Base-by-base conservation (phyloP, 2,888 invertebrate species). In the Drosophila diplacantha region DNA sequence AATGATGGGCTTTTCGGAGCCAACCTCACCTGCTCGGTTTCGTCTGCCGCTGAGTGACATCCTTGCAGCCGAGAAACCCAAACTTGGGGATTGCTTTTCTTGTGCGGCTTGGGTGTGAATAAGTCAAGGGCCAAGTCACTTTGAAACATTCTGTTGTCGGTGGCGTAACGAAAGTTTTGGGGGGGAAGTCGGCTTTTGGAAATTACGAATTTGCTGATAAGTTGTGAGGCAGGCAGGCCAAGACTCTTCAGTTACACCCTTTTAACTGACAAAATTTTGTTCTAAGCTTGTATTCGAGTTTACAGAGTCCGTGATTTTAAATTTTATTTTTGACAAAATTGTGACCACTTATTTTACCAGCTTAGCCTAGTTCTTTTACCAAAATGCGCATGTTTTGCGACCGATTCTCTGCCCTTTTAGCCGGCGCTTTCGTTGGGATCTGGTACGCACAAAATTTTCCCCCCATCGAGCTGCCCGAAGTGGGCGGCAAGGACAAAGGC, bases 371-470 rank as follows among this genome's bases (percentile, higher is more conserved):
- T 22, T 35, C 1, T 38, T 14, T 38, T 16, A 16, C 3, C 7
- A 64, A 50, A 5, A 80, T 80, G 80, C 59, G 72, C 6, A 43
- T 75, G 66, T 56, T 71, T 49, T 80, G 80, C 53, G 81, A 81
- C 44, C 74, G 80, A 5, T 20, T 80, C 18, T 68, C 74, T 5
- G 71, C 81, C 3, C 39, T 74, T 1, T 35, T 74, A 6, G 81
- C 59, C 12, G 80, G 80, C 9, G 0, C 73, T 2, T 4, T 80
- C 18, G 79, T 74, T 0, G 81, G 81, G 1, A 35, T 73, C 14
- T 80, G 80, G 80, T 81, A 79, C 26, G 65, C 50, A 0, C 69
- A 75, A 20, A 75, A 69, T 0, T 80, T 77, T 11, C 74, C 76
- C 8, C 44, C 20, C 0, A 22, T 63, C 2, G 22, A 50, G 2